Percentiles rank a stretch among this genome's conserved stretches.
Conservation (phyloP, 2,797 vertebrate species). For the Cyclopterus lumpus region DNA sequence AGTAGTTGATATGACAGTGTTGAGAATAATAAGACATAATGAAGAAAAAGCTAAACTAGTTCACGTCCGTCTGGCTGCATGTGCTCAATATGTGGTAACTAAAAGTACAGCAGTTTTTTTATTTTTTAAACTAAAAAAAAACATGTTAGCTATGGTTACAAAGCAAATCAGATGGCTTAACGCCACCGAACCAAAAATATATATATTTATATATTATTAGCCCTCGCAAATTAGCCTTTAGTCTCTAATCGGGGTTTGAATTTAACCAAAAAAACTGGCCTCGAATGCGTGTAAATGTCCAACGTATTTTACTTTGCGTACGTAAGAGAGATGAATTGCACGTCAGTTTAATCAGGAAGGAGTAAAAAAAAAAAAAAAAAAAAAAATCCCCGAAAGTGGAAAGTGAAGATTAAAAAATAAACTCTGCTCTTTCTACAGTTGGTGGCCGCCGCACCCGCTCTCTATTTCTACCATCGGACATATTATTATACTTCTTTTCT, state of each 20-base stretch:
- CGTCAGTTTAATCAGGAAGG: constrained; percentile 23
- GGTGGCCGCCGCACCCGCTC: constrained; percentile 34
- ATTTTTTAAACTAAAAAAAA: constrained; percentile 38
- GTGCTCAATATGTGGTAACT: constrained; percentile 33
- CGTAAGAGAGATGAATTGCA: constrained; percentile 45
- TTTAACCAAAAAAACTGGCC: constrained; percentile 42
- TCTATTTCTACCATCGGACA: constrained; percentile 48
- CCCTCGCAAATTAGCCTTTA: constrained; percentile 43
- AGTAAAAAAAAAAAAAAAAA: constrained; percentile 6
- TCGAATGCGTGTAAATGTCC: constrained; percentile 32
- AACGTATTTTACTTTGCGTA: constrained; percentile 30
- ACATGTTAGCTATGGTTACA: constrained; percentile 28
- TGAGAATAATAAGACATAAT: constrained; percentile 46
- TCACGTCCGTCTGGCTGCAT: constrained; percentile 32
- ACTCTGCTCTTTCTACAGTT: constrained; percentile 23
- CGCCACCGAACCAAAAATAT: constrained; percentile 30
- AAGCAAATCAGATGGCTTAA: constrained; percentile 21
- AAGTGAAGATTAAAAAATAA: constrained; percentile 14
- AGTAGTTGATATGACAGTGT: constrained; percentile 60
- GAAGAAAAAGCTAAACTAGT: constrained; percentile 32
- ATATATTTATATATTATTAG: constrained; percentile 28
- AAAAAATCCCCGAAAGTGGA: constrained; percentile 25
- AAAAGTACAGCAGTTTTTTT: constrained; percentile 40
- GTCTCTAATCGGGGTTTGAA: constrained; percentile 21
- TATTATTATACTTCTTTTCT: constrained; percentile 45